Percentiles rank a stretch among this genome's conserved stretches.
Conservation (phyloP, 2,113 vertebrate genomes). For the Himantopus leucocephalus region DNA sequence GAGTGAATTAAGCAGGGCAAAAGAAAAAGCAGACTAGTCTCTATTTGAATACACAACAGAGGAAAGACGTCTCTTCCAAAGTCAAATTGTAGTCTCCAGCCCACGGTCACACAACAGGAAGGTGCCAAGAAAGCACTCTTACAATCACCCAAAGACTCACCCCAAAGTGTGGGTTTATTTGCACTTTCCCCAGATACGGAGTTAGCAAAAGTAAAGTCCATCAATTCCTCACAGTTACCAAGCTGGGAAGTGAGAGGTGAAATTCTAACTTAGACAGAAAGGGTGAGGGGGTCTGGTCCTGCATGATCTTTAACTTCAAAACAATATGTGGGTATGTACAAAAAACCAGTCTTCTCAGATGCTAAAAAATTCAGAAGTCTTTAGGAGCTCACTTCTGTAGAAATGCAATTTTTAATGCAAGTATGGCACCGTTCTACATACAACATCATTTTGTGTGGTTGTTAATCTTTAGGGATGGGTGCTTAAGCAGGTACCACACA, state of each 20-base stretch:
- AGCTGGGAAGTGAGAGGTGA: not conserved
- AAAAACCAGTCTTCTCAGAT: accelerated
- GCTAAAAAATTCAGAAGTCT: not conserved
- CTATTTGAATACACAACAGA: not conserved
- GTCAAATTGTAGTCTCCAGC: not conserved
- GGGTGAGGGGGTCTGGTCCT: not conserved
- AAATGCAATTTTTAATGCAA: not conserved
- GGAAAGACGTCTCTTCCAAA: not conserved
- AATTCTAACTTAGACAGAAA: not conserved
- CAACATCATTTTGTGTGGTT: not conserved
- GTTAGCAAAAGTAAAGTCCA: not conserved
- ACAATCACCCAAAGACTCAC: not conserved
- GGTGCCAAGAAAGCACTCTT: not conserved
- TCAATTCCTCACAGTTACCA: not conserved
- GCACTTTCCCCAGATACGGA: not conserved
- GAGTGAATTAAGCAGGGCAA: not conserved
- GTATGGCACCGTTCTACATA: not conserved
- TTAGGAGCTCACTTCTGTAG: not conserved
- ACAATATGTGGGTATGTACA: not conserved
- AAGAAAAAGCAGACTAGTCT: not conserved
- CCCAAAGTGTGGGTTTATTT: not conserved
- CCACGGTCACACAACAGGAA: not conserved
- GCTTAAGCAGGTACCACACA: not conserved
- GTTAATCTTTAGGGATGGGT: not conserved
- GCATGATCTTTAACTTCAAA: not conserved